These are phyloP conservation scores for Atrichornis clamosus DNA, from an alignment of 2,113 vertebrate genomes.

Conservation along the genomic window DNA sequence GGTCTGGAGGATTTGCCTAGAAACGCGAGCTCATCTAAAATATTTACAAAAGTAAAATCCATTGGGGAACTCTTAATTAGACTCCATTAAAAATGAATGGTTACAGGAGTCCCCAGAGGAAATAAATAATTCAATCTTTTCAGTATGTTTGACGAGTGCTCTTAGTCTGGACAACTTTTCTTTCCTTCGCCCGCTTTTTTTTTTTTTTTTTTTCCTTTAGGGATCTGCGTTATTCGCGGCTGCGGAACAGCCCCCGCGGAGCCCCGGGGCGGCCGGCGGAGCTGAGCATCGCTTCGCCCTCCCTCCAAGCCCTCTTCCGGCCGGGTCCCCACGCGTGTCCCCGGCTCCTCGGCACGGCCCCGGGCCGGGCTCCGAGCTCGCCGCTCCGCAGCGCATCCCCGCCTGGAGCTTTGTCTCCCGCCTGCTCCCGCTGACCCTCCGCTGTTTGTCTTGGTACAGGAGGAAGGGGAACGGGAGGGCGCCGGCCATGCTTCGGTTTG, in stretches of 20 bases:
- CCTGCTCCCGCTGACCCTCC: neutral
- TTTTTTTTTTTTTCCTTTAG: neutral
- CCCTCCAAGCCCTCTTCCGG: accelerated
- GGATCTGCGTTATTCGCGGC: accelerated
- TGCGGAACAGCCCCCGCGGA: neutral
- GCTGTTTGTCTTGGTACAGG: accelerated
- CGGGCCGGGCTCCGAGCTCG: too few species aligned
- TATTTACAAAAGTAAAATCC: constrained; percentile 17
- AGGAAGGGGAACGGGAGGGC: too few species aligned
- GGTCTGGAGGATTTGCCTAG: neutral
- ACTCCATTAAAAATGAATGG: constrained; percentile 39
- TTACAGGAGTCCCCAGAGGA: neutral
- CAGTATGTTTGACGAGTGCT: neutral
- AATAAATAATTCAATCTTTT: constrained; percentile 29
- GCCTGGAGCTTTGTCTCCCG: accelerated
- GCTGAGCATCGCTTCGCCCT: neutral
- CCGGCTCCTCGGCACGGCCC: neutral
- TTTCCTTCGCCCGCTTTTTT: accelerated
- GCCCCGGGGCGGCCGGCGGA: neutral
- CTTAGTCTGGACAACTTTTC: neutral
- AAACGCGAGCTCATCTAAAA: neutral
- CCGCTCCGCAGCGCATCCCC: neutral
- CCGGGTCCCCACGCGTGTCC: accelerated
- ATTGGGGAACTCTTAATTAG: constrained; percentile 13
- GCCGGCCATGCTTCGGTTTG: neutral